Evolutionary conservation across 2,113 vertebrate genomes (phyloP).

Genomic region (Aegotheles bennettii): DNA sequence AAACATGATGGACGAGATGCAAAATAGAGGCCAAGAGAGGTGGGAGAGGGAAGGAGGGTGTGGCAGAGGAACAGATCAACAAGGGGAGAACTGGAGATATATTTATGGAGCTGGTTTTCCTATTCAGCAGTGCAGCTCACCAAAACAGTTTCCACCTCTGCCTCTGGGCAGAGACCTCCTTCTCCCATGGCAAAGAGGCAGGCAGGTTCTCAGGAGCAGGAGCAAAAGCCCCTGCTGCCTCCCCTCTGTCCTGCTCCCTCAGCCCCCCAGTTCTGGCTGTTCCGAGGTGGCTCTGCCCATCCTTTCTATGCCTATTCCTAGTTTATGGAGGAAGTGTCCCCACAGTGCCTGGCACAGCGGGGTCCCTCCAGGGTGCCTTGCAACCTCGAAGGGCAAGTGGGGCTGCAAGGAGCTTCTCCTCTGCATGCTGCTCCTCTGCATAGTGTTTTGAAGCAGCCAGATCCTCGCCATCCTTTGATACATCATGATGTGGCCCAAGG

Average conservation of each 20-base stretch:
- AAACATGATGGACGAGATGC: neutral
- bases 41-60: neutral
- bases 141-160: neutral
- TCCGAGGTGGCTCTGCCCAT: neutral
- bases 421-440: neutral
- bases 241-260: neutral
- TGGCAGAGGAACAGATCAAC: neutral
- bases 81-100: neutral
- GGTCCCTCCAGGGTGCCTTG: neutral
- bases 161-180: neutral
- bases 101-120: neutral
- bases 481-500: neutral
- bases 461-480: neutral
- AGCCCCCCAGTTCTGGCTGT: rapidly evolving
- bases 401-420: neutral
- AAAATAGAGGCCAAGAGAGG: neutral
- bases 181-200: neutral
- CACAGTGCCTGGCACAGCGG: neutral
- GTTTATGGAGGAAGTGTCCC: rapidly evolving
- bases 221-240: neutral
- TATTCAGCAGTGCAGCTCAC: neutral
- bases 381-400: neutral
- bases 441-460: neutral
- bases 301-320: neutral
- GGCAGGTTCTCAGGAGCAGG: neutral